Evolutionary conservation across 1,140 invertebrate genomes (phyloP).

Genomic region (Laupala kohalensis): DNA sequence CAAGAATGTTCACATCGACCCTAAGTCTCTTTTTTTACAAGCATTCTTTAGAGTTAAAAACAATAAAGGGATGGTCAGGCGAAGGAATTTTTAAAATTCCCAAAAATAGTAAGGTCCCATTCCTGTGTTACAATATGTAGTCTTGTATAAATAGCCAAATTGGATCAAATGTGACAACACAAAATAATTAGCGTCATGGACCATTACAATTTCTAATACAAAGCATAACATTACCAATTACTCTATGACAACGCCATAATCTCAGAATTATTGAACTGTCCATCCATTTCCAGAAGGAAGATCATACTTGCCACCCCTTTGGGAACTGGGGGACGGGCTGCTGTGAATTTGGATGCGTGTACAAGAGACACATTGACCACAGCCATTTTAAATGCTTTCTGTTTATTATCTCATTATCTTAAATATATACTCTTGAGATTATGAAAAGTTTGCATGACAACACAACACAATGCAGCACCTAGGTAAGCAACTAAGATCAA

Average conservation of each 20-base stretch:
- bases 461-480: conserved; percentile 7
- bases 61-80: neutral
- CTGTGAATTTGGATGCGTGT: neutral
- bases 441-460: conserved; percentile 1
- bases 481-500: conserved; percentile 5
- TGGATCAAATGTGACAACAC: neutral
- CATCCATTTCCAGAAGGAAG: neutral
- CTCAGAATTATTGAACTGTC: neutral
- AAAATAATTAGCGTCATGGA: neutral
- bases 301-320: neutral
- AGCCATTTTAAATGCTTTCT: conserved; percentile 4
- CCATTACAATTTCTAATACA: neutral
- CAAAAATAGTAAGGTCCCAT: neutral
- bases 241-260: neutral
- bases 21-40: conserved; percentile 8
- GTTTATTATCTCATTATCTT: conserved; percentile 7
- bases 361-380: neutral
- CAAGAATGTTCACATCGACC: conserved; percentile 6
- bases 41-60: neutral
- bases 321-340: neutral
- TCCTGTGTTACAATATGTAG: neutral
- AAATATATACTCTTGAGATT: neutral
- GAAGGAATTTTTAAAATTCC: neutral
- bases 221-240: neutral
- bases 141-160: neutral